Evolutionary conservation across 2,888 invertebrate species (phyloP), one percentile per base, ranked within the genome.

Genomic region (Phlogophora meticulosa): DNA sequence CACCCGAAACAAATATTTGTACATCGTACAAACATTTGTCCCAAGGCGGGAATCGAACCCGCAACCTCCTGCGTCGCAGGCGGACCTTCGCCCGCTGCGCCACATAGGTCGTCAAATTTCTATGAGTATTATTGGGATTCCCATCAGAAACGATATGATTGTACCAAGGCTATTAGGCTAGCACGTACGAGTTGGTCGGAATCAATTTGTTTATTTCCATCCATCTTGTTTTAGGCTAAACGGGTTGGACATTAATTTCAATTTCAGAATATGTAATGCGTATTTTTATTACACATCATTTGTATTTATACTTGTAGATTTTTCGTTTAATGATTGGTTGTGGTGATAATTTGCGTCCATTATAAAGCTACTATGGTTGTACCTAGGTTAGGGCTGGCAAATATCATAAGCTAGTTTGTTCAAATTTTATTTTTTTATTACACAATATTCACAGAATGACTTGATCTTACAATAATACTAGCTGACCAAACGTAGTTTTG

Each of bases 181-280:
- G 28, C 17, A 43, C 24, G 57, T 46, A 56, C 63, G 65, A 56
- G 15, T 52, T 49, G 20, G 46, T 51, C 45, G 45, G 49, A 68
- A 71, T 72, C 40, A 73, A 78, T 69, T 77, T 77, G 75, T 78
- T 66, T 64, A 49, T 64, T 9, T 32, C 15, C 74, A 77, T 80
- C 46, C 43, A 72, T 83, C 61, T 66, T 67, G 32, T 74, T 82
- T 64, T 15, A 20, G 15, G 7, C 32, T 36, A 20, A 81, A 83
- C 81, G 79, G 53, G 34, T 60, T 56, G 24, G 2, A 28, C 58
- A 83, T 82, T 68, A 58, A 77, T 82, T 43, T 83, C 62, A 79
- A 81, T 82, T 62, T 58, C 42, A 42, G 36, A 51, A 51, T 42
- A 45, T 57, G 20, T 72, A 64, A 57, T 67, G 24, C 62, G 57